Percentiles rank a stretch among this genome's conserved stretches.
Evolutionary conservation across 2,888 invertebrate species (phyloP).

Genomic region (Dinocampus coccinellae): DNA sequence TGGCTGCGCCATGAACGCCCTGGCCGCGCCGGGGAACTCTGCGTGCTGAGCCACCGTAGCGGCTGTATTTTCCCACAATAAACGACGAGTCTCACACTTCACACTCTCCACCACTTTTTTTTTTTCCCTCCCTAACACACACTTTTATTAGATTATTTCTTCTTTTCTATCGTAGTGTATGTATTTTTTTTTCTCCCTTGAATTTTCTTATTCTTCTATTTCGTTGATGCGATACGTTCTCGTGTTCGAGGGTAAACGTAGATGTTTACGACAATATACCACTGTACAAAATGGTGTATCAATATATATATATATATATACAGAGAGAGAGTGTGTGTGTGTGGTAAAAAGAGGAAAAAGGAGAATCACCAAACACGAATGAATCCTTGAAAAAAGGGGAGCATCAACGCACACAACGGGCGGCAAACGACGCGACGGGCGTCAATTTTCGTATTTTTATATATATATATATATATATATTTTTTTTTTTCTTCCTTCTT

Average conservation of each 20-base stretch:
- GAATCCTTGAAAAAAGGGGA: conserved; percentile 23
- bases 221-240: not conserved
- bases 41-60: conserved; percentile 73
- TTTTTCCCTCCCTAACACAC: conserved; percentile 41
- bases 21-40: conserved; percentile 77
- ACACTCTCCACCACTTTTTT: conserved; percentile 42
- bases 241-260: conserved; percentile 2
- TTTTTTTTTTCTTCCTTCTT: not conserved
- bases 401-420: conserved; percentile 27
- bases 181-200: not conserved
- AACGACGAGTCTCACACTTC: conserved; percentile 60
- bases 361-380: not conserved
- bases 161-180: conserved; percentile 16
- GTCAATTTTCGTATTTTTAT: conserved; percentile 30
- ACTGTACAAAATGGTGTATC: not conserved
- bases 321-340: too few species aligned
- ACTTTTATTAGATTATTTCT: conserved; percentile 11
- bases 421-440: conserved; percentile 14
- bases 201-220: not conserved
- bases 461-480: too few species aligned
- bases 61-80: conserved; percentile 69
- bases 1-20: conserved; percentile 91
- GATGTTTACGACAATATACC: not conserved
- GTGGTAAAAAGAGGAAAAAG: too few species aligned
- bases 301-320: not conserved